Percentiles rank a stretch among this genome's conserved stretches.
Evolutionary conservation across 2,113 vertebrate genomes (phyloP).

Genomic region (Scolopax mira): DNA sequence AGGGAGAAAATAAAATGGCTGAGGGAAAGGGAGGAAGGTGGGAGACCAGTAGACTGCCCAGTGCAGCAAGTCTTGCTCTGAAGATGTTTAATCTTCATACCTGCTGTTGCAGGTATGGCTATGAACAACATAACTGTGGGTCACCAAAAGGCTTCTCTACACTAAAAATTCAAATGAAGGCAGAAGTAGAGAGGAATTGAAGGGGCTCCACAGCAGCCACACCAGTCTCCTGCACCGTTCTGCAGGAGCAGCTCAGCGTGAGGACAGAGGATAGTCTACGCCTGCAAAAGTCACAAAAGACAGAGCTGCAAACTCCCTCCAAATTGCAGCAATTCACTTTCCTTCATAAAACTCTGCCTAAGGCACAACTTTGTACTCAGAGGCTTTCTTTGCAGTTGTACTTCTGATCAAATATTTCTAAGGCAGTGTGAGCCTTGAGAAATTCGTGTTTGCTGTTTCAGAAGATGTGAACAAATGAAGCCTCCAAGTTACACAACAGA

Average conservation of each 20-base stretch:
- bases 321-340: background rate
- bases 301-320: background rate
- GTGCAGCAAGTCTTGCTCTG: background rate
- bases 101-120: background rate
- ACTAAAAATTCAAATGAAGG: background rate
- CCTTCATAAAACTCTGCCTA: background rate
- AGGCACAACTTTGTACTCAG: background rate
- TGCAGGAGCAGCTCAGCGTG: fast-evolving
- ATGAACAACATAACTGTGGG: background rate
- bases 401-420: slow-evolving; percentile 1
- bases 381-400: background rate
- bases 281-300: background rate
- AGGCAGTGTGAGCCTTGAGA: background rate
- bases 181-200: background rate
- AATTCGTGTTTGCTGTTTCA: background rate
- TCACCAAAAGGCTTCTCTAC: background rate
- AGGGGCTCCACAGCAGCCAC: background rate
- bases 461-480: background rate
- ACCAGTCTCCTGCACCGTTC: background rate
- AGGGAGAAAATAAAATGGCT: background rate
- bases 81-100: background rate
- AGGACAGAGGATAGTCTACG: background rate
- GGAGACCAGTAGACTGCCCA: background rate
- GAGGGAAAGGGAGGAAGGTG: background rate
- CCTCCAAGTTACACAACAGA: background rate